Percentiles rank a stretch among this genome's conserved stretches.
Evolutionary conservation across 2,888 invertebrate genomes (phyloP).

Genomic region (Apotomis betuletana): DNA sequence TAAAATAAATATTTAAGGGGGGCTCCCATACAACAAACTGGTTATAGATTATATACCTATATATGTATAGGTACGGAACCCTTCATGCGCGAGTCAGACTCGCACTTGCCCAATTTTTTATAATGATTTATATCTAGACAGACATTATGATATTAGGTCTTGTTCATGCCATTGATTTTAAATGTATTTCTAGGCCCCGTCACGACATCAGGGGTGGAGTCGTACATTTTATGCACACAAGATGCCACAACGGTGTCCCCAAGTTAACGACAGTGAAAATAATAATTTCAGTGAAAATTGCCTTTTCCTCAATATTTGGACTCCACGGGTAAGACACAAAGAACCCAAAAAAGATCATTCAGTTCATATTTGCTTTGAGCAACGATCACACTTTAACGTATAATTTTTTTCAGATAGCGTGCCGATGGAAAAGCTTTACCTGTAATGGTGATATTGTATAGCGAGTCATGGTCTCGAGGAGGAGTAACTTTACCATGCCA

Average conservation of each 20-base stretch:
- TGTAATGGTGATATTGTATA: slow-evolving; percentile 88
- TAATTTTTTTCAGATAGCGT: slow-evolving; percentile 70
- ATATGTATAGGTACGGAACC: no score
- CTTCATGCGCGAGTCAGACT: no score
- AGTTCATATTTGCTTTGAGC: background rate
- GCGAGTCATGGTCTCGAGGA: slow-evolving; percentile 83
- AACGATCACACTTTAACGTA: slow-evolving; percentile 37
- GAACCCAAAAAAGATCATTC: background rate
- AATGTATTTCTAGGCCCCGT: slow-evolving; percentile 83
- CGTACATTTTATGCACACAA: slow-evolving; percentile 87
- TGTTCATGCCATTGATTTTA: background rate
- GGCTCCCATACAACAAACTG: no score
- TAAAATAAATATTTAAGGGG: no score
- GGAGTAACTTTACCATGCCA: slow-evolving; percentile 85
- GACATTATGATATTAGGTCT: no score
- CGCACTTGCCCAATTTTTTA: no score
- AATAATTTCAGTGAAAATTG: slow-evolving; percentile 89
- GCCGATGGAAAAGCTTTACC: slow-evolving; percentile 83
- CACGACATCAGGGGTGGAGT: slow-evolving; percentile 88
- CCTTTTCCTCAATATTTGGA: slow-evolving; percentile 95
- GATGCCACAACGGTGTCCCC: slow-evolving; percentile 88
- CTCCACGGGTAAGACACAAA: slow-evolving; percentile 85
- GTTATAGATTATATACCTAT: no score
- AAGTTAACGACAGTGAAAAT: slow-evolving; percentile 67
- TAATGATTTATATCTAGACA: no score